Percentiles rank a stretch among this genome's conserved stretches.
Conservation (phyloP, 2,797 vertebrate species). For the Ptychadena robeensis region DNA sequence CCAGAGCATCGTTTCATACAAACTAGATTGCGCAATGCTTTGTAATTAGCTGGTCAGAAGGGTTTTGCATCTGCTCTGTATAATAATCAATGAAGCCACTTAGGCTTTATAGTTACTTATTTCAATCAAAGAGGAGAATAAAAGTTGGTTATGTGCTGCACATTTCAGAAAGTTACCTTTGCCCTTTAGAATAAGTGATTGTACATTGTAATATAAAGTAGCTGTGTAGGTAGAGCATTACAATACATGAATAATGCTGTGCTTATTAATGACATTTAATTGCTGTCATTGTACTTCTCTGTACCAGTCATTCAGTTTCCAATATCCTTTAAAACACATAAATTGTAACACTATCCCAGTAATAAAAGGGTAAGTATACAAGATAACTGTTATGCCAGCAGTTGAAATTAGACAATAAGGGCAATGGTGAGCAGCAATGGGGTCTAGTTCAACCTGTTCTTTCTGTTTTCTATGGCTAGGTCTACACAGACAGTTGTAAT, state of each 20-base stretch:
- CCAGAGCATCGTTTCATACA: slow-evolving; percentile 43
- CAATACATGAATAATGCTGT: neutral
- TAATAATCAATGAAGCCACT: slow-evolving; percentile 47
- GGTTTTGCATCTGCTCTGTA: slow-evolving; percentile 5
- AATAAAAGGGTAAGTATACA: neutral
- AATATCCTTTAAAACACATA: neutral
- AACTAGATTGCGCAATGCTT: slow-evolving; percentile 35
- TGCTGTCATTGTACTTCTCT: neutral
- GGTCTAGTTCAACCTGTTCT: neutral
- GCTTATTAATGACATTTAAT: neutral
- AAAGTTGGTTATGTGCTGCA: slow-evolving; percentile 17
- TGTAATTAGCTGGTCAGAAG: slow-evolving; percentile 58
- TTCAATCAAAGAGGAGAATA: slow-evolving; percentile 40
- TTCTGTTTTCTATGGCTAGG: too few relatives aligned
- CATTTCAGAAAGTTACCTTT: slow-evolving; percentile 21
- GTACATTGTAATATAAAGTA: neutral
- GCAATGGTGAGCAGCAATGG: neutral
- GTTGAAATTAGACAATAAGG: neutral
- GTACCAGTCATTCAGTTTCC: neutral
- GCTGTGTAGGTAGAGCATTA: neutral
- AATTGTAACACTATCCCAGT: neutral
- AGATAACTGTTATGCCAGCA: neutral
- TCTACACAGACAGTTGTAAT: too few relatives aligned
- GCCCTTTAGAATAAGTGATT: neutral
- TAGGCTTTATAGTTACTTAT: slow-evolving; percentile 40